Evolutionary conservation across 2,888 invertebrate species (phyloP), one percentile per base, ranked within the genome.

Genomic region (Lydus trimaculatus): DNA sequence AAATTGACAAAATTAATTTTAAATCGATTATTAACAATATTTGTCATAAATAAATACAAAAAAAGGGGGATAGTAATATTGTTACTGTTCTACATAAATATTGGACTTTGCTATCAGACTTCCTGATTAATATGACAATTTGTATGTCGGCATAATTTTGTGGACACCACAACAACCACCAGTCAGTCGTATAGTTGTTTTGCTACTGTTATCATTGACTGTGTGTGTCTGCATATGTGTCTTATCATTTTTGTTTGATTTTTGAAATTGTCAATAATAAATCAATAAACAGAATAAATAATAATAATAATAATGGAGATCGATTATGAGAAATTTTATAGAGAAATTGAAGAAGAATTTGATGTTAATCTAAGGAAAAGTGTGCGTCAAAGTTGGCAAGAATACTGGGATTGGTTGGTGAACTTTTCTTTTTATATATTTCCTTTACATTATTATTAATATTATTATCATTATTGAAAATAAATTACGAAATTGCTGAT

Each of bases 341-440:
- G 78, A 61, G 80, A 84, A 63, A 80, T 83, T 64, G 82, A 81
- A 63, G 79, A 83, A 48, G 82, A 83, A 69, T 83, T 82, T 68
- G 79, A 81, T 61, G 79, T 80, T 25, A 79, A 80, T 36, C 73
- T 84, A 65, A 69, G 79, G 63, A 78, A 76, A 65, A 79, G 72
- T 39, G 61, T 73, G 20, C 69, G 72, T 15, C 74, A 79, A 66
- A 76, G 75, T 65, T 84, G 83, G 84, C 78, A 82, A 71, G 81
- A 84, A 43, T 84, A 84, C 73, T 84, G 84, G 84, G 82, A 83
- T 70, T 83, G 84, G 84, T 84, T 76, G 66, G 82, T 82, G 67
- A 36, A 25, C 64, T 65, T 63, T 48, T 64, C 52, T 0, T 64
- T 61, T 25, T 31, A n/a, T 31, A 31, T 23, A 43, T 52, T 66